Percentiles rank a stretch among this genome's conserved stretches.
Evolutionary conservation across 2,113 vertebrate genomes (phyloP).

Genomic region (Antennarius striatus): DNA sequence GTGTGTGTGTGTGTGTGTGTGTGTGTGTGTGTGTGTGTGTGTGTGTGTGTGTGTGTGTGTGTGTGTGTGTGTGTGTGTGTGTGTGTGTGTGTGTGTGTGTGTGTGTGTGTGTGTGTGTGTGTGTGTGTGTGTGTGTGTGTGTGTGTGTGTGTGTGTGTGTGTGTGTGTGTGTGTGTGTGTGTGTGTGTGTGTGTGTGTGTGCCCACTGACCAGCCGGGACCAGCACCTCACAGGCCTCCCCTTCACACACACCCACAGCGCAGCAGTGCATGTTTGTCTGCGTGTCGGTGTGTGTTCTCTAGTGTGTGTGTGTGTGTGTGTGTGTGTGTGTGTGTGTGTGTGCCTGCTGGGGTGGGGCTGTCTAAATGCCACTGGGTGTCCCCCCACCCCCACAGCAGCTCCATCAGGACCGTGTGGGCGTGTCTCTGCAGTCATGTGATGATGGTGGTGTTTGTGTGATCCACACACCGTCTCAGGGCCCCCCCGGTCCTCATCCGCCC

Average conservation of each 20-base stretch:
- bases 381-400: constrained; percentile 62
- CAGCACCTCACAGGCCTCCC: constrained; percentile 67
- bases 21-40: too few species aligned
- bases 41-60: too few species aligned
- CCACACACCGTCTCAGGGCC: constrained; percentile 42
- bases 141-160: too few species aligned
- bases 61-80: too few species aligned
- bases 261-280: constrained; percentile 53
- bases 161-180: too few species aligned
- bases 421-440: neutral
- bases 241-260: constrained; percentile 61
- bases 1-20: too few species aligned
- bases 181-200: neutral
- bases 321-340: constrained; percentile 19
- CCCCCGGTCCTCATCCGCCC: constrained; percentile 40
- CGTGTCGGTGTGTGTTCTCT: constrained; percentile 13
- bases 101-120: too few species aligned
- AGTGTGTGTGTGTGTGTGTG: constrained; percentile 18
- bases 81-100: too few species aligned
- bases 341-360: constrained; percentile 34
- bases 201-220: constrained; percentile 53
- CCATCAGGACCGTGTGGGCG: constrained; percentile 42
- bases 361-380: constrained; percentile 62
- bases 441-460: too few species aligned
- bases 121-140: too few species aligned